Base-by-base conservation (phyloP, 2,797 vertebrate genomes). In the Anguilla pacifica region DNA sequence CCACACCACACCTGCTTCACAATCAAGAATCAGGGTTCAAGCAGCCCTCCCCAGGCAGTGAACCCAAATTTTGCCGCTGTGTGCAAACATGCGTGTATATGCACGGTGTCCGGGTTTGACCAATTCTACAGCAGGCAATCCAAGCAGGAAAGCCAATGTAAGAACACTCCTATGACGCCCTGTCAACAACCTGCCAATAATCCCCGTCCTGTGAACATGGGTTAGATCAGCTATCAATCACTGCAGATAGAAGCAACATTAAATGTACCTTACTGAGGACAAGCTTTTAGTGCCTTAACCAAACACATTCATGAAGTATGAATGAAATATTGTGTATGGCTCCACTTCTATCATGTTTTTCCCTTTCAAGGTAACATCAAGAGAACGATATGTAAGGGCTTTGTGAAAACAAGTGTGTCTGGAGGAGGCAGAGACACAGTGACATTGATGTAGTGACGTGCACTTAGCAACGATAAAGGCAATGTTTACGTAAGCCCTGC, bases 181-280 rank as follows among this genome's bases (percentile, higher is more conserved):
- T 35, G 22, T 72, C 53, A 55, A 85, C 83, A 59, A 46, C 77
- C 43, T n/a, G 72, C 49, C 83, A n/a, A 35, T 67, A 39, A 84
- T 53, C n/a, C 10, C 22, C 17, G n/a, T 2, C 10, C 22, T 39
- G n/a, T 2, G 35, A 22, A 11, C 74, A 49, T 0, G 35, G 25
- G 51, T 31, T 35, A 39, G 67, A 55, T 74, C 22, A 17, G 67
- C 87, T 49, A 77, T 88, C 55, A 83, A 85, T 57, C 67, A 55
- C 53, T 46, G 72, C 39, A 88, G 25, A 84, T 53, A 53, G 28
- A 88, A 79, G 83, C 70, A 85, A 39, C 64, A 84, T 57, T 39
- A 74, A 77, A 77, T 67, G 3, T 51, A 59, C 74, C 51, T 85
- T 77, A 15, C 53, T 72, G 67, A 28, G 6, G 39, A 9, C 17